phyloP scores from a whole-genome alignment of 2,113 vertebrate species.

The Proteles cristata region DNA sequence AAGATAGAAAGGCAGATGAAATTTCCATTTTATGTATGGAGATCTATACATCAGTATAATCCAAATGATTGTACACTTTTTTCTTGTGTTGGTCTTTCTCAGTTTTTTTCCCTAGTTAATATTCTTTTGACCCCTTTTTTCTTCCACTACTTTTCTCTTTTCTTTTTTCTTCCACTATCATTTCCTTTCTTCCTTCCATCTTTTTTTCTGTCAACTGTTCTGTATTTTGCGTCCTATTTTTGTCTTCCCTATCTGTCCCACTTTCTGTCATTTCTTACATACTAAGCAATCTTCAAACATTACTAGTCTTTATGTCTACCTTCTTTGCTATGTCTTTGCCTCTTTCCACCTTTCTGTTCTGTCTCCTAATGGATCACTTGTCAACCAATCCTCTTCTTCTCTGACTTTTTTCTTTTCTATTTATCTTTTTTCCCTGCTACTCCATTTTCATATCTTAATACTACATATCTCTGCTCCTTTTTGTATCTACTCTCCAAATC shows the following conservation, averaged over 20 bases:
- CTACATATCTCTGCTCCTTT: neutral
- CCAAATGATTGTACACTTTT: conserved; percentile 3
- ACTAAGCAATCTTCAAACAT: neutral
- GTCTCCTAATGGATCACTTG: neutral
- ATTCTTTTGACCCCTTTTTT: neutral
- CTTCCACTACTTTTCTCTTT: neutral
- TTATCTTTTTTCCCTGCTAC: neutral
- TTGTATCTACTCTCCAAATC: neutral
- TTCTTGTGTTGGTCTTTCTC: neutral
- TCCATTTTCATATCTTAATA: conserved; percentile 3
- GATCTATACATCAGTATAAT: neutral
- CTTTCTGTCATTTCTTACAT: neutral
- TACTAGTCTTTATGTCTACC: neutral
- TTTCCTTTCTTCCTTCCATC: neutral
- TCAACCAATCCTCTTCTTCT: neutral
- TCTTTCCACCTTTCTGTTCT: neutral
- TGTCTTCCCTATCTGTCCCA: neutral
- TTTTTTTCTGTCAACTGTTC: neutral
- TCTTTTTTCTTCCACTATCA: neutral
- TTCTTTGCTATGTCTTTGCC: neutral
- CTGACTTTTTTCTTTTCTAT: neutral
- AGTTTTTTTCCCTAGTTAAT: neutral
- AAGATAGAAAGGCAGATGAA: conserved; percentile 53
- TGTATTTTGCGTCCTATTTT: neutral
- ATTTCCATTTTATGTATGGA: conserved; percentile 50